These are phyloP conservation scores for Gerris buenoi DNA, from an alignment of 1,140 invertebrate species.

Conservation along the genomic window DNA sequence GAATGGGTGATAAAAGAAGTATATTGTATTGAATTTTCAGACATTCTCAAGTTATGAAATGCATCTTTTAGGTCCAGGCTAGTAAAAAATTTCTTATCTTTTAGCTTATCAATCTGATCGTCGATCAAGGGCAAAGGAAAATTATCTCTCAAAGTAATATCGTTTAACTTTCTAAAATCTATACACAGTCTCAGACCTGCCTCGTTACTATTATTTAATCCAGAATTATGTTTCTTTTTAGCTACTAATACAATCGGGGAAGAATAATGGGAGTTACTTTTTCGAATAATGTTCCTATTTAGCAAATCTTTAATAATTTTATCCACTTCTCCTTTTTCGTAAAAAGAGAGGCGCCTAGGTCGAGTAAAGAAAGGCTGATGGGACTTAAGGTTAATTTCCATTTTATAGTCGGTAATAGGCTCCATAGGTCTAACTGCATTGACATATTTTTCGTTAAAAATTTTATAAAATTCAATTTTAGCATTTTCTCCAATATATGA, in stretches of 20 bases:
- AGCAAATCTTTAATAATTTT: neutral
- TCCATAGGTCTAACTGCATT: neutral
- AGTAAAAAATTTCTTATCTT: conserved; percentile 30
- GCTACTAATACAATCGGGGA: conserved; percentile 30
- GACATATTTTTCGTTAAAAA: neutral
- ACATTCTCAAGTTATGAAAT: conserved; percentile 32
- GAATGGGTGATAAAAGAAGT: conserved; percentile 27
- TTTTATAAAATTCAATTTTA: neutral
- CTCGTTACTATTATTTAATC: neutral
- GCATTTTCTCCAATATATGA: neutral
- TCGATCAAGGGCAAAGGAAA: conserved; percentile 26
- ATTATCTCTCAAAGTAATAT: conserved; percentile 26
- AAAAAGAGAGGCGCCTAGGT: neutral
- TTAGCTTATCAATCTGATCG: neutral
- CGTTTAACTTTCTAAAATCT: conserved; percentile 34
- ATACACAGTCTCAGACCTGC: conserved; percentile 28
- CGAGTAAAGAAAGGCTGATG: neutral
- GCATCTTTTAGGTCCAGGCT: conserved; percentile 33
- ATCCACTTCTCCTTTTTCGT: neutral
- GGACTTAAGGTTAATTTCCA: neutral
- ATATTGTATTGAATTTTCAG: conserved; percentile 24
- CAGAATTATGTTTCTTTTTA: conserved; percentile 27
- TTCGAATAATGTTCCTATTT: neutral
- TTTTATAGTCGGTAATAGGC: neutral
- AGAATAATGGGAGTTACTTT: conserved; percentile 24